Evolutionary conservation across 2,113 vertebrate species (phyloP).

Genomic region (Tretioscincus oriximinensis): DNA sequence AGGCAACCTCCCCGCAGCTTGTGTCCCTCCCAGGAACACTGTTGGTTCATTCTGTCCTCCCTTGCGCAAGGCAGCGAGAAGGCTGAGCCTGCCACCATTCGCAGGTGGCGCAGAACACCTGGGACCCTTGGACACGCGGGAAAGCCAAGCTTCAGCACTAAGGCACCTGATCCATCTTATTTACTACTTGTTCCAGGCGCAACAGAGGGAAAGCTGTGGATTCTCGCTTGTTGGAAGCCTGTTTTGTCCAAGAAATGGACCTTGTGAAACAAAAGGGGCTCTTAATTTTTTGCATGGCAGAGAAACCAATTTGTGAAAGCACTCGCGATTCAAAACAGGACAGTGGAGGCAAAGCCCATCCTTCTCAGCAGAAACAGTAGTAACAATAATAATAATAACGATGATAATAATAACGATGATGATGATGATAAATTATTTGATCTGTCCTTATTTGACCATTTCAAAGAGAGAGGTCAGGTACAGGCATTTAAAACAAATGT

Average conservation of each 20-base stretch:
- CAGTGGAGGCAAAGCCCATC: background rate
- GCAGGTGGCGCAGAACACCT: background rate
- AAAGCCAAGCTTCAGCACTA: background rate
- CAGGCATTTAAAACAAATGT: too few species aligned
- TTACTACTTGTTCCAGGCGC: background rate
- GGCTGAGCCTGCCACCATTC: background rate
- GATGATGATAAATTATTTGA: too few species aligned
- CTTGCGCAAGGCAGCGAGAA: background rate
- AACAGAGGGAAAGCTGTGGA: background rate
- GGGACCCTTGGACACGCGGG: background rate
- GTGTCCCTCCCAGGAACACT: background rate
- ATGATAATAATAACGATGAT: too few species aligned
- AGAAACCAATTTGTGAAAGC: background rate
- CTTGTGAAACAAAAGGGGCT: background rate
- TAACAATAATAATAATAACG: too few species aligned
- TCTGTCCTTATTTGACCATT: too few species aligned
- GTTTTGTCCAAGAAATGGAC: background rate
- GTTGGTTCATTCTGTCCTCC: constrained; percentile 14
- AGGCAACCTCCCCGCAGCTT: constrained; percentile 41
- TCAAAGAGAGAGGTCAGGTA: too few species aligned
- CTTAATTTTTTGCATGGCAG: background rate
- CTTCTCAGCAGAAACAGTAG: background rate
- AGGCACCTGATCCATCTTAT: background rate
- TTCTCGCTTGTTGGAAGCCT: background rate
- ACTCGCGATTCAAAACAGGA: background rate